phyloP scores from a whole-genome alignment of 2,113 vertebrate species.

The Parotia lawesii region DNA sequence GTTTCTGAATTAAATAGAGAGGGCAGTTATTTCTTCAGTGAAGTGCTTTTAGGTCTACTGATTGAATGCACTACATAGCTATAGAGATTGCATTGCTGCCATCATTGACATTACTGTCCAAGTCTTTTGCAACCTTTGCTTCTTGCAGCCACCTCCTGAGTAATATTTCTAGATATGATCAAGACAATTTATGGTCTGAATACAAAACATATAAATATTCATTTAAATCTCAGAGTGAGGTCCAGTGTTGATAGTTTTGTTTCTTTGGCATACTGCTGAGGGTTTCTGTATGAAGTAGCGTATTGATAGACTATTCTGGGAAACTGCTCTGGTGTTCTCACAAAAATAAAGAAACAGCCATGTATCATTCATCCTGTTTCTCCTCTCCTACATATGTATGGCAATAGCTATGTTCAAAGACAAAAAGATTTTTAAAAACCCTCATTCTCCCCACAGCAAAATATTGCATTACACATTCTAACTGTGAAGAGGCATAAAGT shows the following conservation, averaged over 20 bases:
- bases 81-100: background rate
- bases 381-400: background rate
- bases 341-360: background rate
- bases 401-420: background rate
- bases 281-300: background rate
- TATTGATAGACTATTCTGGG: background rate
- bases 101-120: background rate
- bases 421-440: background rate
- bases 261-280: background rate
- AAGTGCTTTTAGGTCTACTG: background rate
- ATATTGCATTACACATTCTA: background rate
- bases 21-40: background rate
- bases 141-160: background rate
- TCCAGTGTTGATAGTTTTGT: background rate
- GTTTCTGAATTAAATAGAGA: background rate
- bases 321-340: background rate
- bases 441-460: background rate
- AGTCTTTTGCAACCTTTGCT: background rate
- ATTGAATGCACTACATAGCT: background rate
- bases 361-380: background rate
- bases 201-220: background rate
- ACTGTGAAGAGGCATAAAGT: background rate
- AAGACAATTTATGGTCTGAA: background rate
- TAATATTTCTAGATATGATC: background rate
- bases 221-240: background rate